Conservation (phyloP, 2,113 vertebrate genomes). For the Tenebrosternarchus preto region DNA sequence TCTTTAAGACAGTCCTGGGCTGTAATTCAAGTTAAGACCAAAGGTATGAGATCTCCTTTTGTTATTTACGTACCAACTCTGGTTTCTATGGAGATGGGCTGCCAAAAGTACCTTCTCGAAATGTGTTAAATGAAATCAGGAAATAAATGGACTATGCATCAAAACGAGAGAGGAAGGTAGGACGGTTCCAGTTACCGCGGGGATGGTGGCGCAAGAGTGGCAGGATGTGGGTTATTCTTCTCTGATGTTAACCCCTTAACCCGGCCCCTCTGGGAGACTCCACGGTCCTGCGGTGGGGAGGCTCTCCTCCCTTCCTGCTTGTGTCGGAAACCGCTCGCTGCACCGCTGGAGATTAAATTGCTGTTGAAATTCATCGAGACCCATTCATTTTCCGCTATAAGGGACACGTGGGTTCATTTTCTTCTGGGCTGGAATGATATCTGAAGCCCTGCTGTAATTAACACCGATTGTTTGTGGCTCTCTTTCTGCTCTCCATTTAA, state of each 20-base stretch:
- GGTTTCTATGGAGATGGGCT: slow-evolving; percentile 38
- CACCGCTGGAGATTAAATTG: slow-evolving; percentile 41
- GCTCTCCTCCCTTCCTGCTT: not conserved
- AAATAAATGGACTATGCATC: not conserved
- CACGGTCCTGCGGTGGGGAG: no score
- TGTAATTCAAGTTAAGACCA: slow-evolving; percentile 23
- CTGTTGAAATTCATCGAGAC: slow-evolving; percentile 26
- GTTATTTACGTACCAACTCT: slow-evolving; percentile 27
- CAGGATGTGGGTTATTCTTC: slow-evolving; percentile 10
- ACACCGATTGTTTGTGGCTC: slow-evolving; percentile 40
- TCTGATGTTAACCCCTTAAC: slow-evolving; percentile 10
- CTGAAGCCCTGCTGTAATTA: slow-evolving; percentile 37
- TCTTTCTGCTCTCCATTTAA: slow-evolving; percentile 1
- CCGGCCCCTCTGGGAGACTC: not conserved
- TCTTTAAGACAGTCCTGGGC: slow-evolving; percentile 19
- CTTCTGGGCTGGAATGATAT: not conserved
- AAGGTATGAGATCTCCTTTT: not conserved
- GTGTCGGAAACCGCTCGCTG: not conserved
- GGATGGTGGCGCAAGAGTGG: not conserved
- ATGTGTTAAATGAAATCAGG: slow-evolving; percentile 15
- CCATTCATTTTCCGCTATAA: slow-evolving; percentile 20
- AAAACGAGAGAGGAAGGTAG: not conserved
- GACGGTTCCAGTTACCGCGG: slow-evolving; percentile 14
- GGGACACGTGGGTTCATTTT: slow-evolving; percentile 16
- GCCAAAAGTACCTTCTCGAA: slow-evolving; percentile 1